These are phyloP conservation scores for Amphipoea lucens DNA, from an alignment of 2,888 invertebrate genomes.

Conservation along the genomic window DNA sequence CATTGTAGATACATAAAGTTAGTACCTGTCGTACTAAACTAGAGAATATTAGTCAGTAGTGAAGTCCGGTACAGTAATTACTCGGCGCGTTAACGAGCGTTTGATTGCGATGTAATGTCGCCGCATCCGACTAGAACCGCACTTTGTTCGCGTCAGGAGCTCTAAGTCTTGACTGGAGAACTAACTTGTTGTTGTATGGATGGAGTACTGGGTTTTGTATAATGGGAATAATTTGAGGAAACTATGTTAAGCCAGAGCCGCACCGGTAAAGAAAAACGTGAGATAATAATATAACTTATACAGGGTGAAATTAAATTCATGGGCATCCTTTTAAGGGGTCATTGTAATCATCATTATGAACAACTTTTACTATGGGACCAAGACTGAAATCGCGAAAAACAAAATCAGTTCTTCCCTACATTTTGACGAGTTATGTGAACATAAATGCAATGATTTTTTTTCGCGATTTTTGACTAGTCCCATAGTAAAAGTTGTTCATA, in stretches of 20 bases:
- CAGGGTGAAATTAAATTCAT: too few species aligned
- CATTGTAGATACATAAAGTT: conserved; percentile 9
- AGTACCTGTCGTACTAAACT: conserved; percentile 52
- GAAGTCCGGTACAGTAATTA: conserved; percentile 64
- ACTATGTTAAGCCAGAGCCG: not conserved
- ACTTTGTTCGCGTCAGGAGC: conserved; percentile 58
- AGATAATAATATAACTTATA: not conserved
- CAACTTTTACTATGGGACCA: too few species aligned
- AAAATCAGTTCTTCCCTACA: too few species aligned
- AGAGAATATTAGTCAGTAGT: conserved; percentile 59
- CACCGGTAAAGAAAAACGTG: not conserved
- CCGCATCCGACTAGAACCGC: conserved; percentile 55
- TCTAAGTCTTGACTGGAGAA: conserved; percentile 32
- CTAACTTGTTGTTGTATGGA: conserved; percentile 33
- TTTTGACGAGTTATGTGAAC: too few species aligned
- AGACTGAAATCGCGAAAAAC: too few species aligned
- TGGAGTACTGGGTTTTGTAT: conserved; percentile 28
- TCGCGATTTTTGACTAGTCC: too few species aligned
- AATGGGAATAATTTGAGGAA: conserved; percentile 39
- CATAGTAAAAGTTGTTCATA: too few species aligned
- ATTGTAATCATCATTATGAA: too few species aligned
- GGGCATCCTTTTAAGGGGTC: too few species aligned
- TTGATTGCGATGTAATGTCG: conserved; percentile 81
- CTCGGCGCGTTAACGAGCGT: conserved; percentile 77
- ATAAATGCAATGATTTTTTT: too few species aligned